Evolutionary conservation across 2,888 invertebrate species (phyloP), one percentile per base, ranked within the genome.

Genomic region (Gortyna flavago): DNA sequence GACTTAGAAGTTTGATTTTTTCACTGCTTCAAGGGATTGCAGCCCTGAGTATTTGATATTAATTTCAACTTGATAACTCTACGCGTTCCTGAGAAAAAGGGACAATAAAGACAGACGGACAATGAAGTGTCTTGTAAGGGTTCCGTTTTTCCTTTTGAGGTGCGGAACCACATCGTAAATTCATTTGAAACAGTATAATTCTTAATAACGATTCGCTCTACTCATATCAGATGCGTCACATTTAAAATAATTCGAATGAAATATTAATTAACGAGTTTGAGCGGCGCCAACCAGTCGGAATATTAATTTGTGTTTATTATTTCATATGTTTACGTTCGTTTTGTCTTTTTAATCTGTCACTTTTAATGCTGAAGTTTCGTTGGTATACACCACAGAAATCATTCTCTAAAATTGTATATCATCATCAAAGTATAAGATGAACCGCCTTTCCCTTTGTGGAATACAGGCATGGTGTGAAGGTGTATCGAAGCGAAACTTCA

Each of bases 311-410:
- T 75, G 21, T 78, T 70, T 59, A 81, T 65, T 54, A 64, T 67
- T 61, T 70, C 69, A 77, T 75, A 73, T 54, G 35, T 65, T 71
- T 76, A 64, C 65, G 38, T 85, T 86, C 32, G 64, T 79, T 83
- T 16, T 54, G 51, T 73, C 61, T 71, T 75, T 78, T 64, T 64
- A 67, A 54, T 78, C 54, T 65, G 68, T 83, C 70, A 73, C 67
- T 57, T 64, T 67, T 54, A 57, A 59, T 41, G 59, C 67, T 75
- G 75, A 62, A 68, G 48, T 72, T 75, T n/a, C 61, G 61, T 59
- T 83, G 70, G 5, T 68, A 75, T 74, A 73, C 62, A 70, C 54
- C 54, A 32, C 16, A 0, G 29, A 21, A 35, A 21, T 16, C 16
- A 16, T 16, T 7, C n/a, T 59, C 44, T 21, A 16, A n/a, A 16